Conservation (phyloP, 2,888 invertebrate genomes). For the Luperina nickerlii region DNA sequence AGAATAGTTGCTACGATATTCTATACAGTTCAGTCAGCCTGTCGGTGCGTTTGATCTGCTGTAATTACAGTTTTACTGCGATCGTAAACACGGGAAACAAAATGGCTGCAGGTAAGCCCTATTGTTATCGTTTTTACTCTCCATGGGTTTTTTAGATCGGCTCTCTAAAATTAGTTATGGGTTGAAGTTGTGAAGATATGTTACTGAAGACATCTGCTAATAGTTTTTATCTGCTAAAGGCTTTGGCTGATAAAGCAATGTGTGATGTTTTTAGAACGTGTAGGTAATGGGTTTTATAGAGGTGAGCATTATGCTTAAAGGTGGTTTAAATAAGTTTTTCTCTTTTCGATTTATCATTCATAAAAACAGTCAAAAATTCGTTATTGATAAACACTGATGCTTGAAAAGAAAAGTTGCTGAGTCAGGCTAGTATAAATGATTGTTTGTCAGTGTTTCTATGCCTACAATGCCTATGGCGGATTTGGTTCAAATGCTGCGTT, state of each 20-base stretch:
- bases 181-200: conserved; percentile 45
- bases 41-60: conserved; percentile 85
- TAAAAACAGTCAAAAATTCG: neutral
- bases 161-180: conserved; percentile 67
- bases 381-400: neutral
- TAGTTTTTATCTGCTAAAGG: conserved; percentile 58
- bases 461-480: neutral
- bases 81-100: conserved; percentile 84
- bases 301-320: neutral
- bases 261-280: conserved; percentile 44
- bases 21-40: conserved; percentile 73
- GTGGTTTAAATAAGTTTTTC: neutral
- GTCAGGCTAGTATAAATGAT: neutral
- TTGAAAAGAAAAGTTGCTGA: neutral
- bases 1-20: conserved; percentile 59
- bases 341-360: neutral
- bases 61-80: conserved; percentile 88
- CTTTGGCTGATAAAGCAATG: conserved; percentile 53
- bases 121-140: conserved; percentile 82
- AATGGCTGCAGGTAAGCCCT: conserved; percentile 84
- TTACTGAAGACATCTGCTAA: conserved; percentile 65
- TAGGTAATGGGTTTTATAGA: conserved; percentile 1
- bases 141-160: conserved; percentile 68
- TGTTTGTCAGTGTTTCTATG: neutral
- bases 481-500: neutral